Percentiles rank a stretch among this genome's conserved stretches.
These are phyloP conservation scores for Hoplodrina ambigua DNA, from an alignment of 2,888 invertebrate species.

Conservation along the genomic window DNA sequence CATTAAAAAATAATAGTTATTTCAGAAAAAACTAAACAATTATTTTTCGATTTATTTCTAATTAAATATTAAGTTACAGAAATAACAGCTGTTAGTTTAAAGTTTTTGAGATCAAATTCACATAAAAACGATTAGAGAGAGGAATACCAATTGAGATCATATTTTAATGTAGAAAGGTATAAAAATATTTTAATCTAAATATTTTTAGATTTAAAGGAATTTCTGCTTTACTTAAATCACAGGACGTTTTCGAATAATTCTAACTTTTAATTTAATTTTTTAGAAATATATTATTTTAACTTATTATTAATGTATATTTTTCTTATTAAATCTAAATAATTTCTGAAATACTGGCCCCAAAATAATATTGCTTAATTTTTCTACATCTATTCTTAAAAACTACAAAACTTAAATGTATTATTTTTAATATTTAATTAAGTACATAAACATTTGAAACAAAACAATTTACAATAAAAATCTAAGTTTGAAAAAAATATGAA, in stretches of 20 bases:
- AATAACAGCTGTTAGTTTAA: constrained; percentile 40
- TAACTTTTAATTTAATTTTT: constrained; percentile 8
- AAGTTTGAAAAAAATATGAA: constrained; percentile 33
- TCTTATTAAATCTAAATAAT: constrained; percentile 66
- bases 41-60: constrained; percentile 34
- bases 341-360: constrained; percentile 85
- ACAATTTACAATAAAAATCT: constrained; percentile 66
- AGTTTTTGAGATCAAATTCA: constrained; percentile 75
- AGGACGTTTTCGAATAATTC: constrained; percentile 39
- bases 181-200: constrained; percentile 22
- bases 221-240: constrained; percentile 47
- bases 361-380: constrained; percentile 58
- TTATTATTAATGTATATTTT: constrained; percentile 28
- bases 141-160: constrained; percentile 86
- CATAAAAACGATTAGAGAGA: constrained; percentile 60
- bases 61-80: constrained; percentile 30
- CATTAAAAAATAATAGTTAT: neutral
- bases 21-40: neutral
- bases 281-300: constrained; percentile 23
- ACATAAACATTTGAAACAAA: constrained; percentile 84
- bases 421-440: constrained; percentile 37
- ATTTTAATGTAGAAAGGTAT: constrained; percentile 38
- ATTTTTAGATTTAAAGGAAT: constrained; percentile 32
- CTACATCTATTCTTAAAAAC: constrained; percentile 11
- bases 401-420: constrained; percentile 32